Percentiles rank a stretch among this genome's conserved stretches.
These are phyloP conservation scores for Hydrotaea cyrtoneurina DNA, from an alignment of 2,888 invertebrate species.

Conservation along the genomic window DNA sequence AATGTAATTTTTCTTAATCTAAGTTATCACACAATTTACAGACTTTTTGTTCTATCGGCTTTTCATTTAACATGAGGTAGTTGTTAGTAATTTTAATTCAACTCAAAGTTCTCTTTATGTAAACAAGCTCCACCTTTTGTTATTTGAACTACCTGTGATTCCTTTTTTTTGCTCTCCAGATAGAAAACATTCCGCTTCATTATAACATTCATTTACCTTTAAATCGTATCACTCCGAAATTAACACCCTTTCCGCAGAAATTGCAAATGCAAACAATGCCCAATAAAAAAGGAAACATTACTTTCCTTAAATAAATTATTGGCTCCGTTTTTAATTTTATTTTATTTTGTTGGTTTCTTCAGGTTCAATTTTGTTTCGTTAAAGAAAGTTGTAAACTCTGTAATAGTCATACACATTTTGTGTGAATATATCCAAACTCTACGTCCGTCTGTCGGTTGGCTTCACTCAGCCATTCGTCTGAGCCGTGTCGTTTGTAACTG, in stretches of 20 bases:
- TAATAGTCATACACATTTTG: neutral
- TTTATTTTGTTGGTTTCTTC: too few relatives aligned
- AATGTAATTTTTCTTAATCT: too few relatives aligned
- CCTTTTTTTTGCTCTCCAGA: too few relatives aligned
- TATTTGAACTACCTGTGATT: too few relatives aligned
- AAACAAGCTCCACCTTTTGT: too few relatives aligned
- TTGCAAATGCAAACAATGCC: neutral
- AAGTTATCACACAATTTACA: too few relatives aligned
- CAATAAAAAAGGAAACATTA: constrained; percentile 9
- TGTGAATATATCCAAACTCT: neutral
- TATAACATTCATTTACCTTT: too few relatives aligned
- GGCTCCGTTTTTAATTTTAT: constrained; percentile 12
- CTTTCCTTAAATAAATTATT: constrained; percentile 19
- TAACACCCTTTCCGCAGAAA: neutral
- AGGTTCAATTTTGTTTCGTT: constrained; percentile 12
- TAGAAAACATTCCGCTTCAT: too few relatives aligned
- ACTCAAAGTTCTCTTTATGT: too few relatives aligned
- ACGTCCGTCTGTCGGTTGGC: neutral
- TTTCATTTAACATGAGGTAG: too few relatives aligned
- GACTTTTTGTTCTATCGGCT: too few relatives aligned
- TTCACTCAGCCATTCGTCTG: neutral
- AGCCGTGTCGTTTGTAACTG: neutral
- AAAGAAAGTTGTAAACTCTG: constrained; percentile 22
- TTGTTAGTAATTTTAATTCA: too few relatives aligned
- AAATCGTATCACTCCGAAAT: neutral